Conservation (phyloP, 2,888 invertebrate genomes). For the Nemurella pictetii region DNA sequence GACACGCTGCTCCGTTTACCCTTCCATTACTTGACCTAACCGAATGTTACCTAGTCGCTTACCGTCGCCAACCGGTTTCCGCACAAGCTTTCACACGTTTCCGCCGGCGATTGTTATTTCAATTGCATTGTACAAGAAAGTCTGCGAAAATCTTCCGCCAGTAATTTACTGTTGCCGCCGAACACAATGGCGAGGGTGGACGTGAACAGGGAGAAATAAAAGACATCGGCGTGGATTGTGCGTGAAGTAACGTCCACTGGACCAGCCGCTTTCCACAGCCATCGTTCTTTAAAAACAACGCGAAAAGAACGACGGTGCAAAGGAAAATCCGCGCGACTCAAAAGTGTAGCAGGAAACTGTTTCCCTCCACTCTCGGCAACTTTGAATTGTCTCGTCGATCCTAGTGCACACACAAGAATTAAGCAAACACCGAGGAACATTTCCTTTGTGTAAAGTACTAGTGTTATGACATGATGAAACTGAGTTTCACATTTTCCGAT, state of each 20-base stretch:
- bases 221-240: background rate
- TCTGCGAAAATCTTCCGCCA: background rate
- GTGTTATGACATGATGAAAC: background rate
- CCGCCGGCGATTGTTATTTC: background rate
- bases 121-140: background rate
- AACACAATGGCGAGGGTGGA: background rate
- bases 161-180: background rate
- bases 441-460: background rate
- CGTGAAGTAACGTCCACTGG: background rate
- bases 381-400: background rate
- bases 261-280: background rate
- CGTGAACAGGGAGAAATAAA: background rate
- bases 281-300: background rate
- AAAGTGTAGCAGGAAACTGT: background rate
- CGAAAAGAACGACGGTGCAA: background rate
- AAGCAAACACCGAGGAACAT: background rate
- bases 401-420: background rate
- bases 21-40: background rate
- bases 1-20: slow-evolving; percentile 9
- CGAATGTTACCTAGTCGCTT: background rate
- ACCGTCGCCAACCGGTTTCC: background rate
- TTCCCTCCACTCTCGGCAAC: background rate
- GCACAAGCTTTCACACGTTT: background rate
- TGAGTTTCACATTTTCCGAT: background rate
- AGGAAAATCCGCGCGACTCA: background rate